Evolutionary conservation across 2,797 vertebrate species (phyloP).

Genomic region (Microctenopoma stevenorrisi): DNA sequence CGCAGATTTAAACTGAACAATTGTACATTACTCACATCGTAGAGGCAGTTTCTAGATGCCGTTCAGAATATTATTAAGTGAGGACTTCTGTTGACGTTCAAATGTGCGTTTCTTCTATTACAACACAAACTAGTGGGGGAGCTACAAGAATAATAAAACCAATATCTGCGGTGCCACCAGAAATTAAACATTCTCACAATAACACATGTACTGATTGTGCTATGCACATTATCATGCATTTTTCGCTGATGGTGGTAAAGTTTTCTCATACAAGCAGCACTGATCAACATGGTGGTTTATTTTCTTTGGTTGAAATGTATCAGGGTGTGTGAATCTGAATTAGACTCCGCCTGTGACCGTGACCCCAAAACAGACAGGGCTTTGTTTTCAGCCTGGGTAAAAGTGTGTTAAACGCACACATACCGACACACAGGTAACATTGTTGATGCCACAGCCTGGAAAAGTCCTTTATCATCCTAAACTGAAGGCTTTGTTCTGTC

Average conservation of each 20-base stretch:
- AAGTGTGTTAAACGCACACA: slow-evolving; percentile 21
- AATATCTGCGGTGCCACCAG: not conserved
- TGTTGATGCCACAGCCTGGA: not conserved
- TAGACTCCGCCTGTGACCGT: slow-evolving; percentile 2
- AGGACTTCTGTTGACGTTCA: slow-evolving; percentile 15
- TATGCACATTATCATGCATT: slow-evolving; percentile 26
- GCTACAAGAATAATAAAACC: slow-evolving; percentile 14
- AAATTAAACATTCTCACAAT: slow-evolving; percentile 2
- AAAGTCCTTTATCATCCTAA: slow-evolving; percentile 22
- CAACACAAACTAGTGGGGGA: slow-evolving; percentile 4
- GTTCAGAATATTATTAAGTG: slow-evolving; percentile 34
- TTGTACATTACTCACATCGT: slow-evolving; percentile 17
- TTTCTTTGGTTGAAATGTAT: slow-evolving; percentile 24
- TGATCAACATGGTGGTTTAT: slow-evolving; percentile 11
- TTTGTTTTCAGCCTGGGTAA: slow-evolving; percentile 58
- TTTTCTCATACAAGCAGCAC: slow-evolving; percentile 11
- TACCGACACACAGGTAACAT: slow-evolving; percentile 27
- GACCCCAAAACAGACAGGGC: slow-evolving; percentile 29
- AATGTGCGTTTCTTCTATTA: not conserved
- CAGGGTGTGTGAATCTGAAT: slow-evolving; percentile 10
- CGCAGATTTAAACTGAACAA: slow-evolving; percentile 43
- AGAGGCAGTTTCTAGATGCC: slow-evolving; percentile 33
- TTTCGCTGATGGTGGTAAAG: slow-evolving; percentile 33
- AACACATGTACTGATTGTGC: slow-evolving; percentile 9
- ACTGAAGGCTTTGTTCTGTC: not conserved